Evolutionary conservation across 2,888 invertebrate species (phyloP).

Genomic region (Melinopterus prodromus): DNA sequence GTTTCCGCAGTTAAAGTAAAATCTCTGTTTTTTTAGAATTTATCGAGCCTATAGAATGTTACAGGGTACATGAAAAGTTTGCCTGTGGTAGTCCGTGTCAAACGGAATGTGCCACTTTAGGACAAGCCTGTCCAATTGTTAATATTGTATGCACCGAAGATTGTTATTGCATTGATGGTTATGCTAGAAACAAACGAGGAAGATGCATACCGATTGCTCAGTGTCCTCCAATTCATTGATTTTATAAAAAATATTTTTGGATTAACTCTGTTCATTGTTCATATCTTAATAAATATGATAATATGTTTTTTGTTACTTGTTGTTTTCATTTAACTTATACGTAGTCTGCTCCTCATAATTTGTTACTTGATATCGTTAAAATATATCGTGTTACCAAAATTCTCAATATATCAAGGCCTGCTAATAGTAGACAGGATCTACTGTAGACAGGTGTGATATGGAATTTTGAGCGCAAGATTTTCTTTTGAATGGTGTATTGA

Average conservation of each 20-base stretch:
- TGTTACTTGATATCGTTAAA: no score
- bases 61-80: slow-evolving; percentile 36
- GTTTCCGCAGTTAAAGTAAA: background rate
- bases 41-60: slow-evolving; percentile 6
- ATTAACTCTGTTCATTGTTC: background rate
- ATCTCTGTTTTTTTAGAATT: slow-evolving; percentile 6
- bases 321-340: background rate
- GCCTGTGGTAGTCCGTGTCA: slow-evolving; percentile 40
- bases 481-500: no score
- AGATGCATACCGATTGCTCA: slow-evolving; percentile 20
- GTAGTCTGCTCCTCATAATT: no score
- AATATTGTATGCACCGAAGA: slow-evolving; percentile 36
- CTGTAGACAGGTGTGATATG: no score
- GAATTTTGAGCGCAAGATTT: no score
- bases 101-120: slow-evolving; percentile 36
- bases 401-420: no score
- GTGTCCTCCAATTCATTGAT: background rate
- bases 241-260: background rate
- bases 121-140: slow-evolving; percentile 37
- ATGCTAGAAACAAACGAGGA: slow-evolving; percentile 33
- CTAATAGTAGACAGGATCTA: no score
- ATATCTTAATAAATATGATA: background rate
- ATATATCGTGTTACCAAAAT: no score
- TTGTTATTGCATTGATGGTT: slow-evolving; percentile 41
- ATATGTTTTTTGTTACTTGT: background rate